Base-by-base conservation (phyloP, 2,888 invertebrate genomes). In the Drosophila demipolita region DNA sequence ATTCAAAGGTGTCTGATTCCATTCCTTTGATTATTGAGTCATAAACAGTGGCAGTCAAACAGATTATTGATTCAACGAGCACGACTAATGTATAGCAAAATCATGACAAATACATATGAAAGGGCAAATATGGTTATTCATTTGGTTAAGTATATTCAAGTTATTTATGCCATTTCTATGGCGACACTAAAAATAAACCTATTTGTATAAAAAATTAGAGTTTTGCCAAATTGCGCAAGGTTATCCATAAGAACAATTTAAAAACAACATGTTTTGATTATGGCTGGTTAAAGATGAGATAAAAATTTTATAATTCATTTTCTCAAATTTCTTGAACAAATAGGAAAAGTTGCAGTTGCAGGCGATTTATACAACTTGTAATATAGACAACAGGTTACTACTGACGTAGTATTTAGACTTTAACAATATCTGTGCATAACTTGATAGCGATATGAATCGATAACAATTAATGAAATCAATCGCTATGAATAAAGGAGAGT, bases 1-100 rank as follows among this genome's bases (percentile, higher is more conserved):
- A 12, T 29, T 38, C 20, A 33, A 15, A 11, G 9, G 20, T 9
- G 49, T 20, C 8, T 3, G 49, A 42, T 45, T 52, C 36, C 26
- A 38, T 38, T 53, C 9, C 63, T 69, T 75, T 75, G 76, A 74
- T 57, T 64, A 42, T 35, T 45, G n/a, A 9, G n/a, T 17, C 48
- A 36, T 38, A 36, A 29, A 23, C 42, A 3, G 42, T 53, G n/a
- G 40, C 33, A 57, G 12, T 40, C 40, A 40, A 0, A 45, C 26
- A 45, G 15, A 15, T 32, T 29, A 17, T 12, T 52, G n/a, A 17
- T 29, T n/a, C 3, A 35, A 17, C 23, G 7, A 5, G 11, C 3
- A n/a, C 4, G 17, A n/a, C n/a, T 9, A 40, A n/a, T n/a, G 40
- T n/a, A 9, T 9, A 5, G 20, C 7, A 20, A 8, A 15, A 3